phyloP scores from a whole-genome alignment of 2,888 invertebrate species.

The Sphinx pinastri region DNA sequence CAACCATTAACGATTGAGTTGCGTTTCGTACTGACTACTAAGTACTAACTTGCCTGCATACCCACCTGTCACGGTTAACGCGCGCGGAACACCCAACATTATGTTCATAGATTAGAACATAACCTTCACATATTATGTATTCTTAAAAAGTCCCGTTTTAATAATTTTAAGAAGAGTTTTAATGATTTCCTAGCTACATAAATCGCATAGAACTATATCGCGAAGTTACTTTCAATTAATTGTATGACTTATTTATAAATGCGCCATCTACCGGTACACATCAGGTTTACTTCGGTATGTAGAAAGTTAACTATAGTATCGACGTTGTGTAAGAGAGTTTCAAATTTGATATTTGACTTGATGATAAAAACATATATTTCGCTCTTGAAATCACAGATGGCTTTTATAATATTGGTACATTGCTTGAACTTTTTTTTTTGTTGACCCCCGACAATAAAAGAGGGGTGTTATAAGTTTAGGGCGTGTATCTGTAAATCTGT shows the following conservation, averaged over 20 bases:
- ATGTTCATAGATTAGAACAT: background rate
- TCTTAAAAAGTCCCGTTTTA: background rate
- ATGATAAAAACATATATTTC: too few relatives aligned
- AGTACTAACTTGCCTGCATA: constrained; percentile 12
- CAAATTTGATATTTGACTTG: too few relatives aligned
- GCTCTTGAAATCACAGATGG: too few relatives aligned
- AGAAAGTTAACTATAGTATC: background rate
- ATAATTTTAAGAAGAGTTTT: background rate
- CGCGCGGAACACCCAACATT: background rate
- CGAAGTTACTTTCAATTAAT: background rate
- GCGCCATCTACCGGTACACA: background rate
- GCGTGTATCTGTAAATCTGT: too few relatives aligned
- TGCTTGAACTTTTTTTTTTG: too few relatives aligned
- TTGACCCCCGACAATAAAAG: too few relatives aligned
- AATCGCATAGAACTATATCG: background rate
- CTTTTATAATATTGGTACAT: too few relatives aligned
- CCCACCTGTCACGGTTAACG: constrained; percentile 35
- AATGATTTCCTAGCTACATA: background rate
- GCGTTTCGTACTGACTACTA: constrained; percentile 41
- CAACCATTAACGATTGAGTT: constrained; percentile 46
- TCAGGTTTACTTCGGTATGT: background rate
- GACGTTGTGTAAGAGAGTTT: too few relatives aligned
- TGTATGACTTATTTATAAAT: background rate
- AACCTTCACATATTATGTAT: background rate
- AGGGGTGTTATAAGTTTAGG: too few relatives aligned